Evolutionary conservation across 2,797 vertebrate genomes (phyloP).

Genomic region (Pterois miles): DNA sequence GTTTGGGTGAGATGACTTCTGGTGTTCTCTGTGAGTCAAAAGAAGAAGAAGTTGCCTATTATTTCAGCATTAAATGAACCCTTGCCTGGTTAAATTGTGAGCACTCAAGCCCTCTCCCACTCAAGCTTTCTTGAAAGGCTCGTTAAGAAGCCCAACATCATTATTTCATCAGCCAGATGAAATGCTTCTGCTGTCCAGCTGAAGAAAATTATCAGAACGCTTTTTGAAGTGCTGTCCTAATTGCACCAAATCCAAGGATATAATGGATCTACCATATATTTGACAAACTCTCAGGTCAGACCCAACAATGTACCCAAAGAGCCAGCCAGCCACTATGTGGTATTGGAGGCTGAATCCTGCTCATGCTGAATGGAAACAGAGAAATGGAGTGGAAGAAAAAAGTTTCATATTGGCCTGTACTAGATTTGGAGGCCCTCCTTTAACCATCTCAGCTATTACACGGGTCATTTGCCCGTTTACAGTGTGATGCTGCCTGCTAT

Average conservation of each 20-base stretch:
- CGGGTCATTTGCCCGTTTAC: conserved; percentile 62
- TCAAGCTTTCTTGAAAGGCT: neutral
- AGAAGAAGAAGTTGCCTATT: neutral
- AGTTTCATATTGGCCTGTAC: conserved; percentile 1
- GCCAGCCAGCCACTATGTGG: neutral
- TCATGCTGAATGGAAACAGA: conserved; percentile 22
- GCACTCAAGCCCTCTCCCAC: neutral
- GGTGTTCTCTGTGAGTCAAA: conserved; percentile 7
- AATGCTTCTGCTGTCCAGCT: conserved; percentile 54
- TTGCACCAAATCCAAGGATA: conserved; percentile 29
- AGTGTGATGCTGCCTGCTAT: conserved; percentile 45
- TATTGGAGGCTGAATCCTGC: conserved; percentile 12
- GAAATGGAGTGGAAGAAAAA: conserved; percentile 4
- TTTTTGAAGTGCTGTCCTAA: conserved; percentile 43
- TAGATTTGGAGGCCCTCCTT: conserved; percentile 41
- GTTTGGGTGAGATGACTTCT: conserved; percentile 26
- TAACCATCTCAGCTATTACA: conserved; percentile 64
- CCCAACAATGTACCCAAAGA: neutral
- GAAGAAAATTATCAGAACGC: conserved; percentile 18
- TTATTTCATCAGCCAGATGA: conserved; percentile 67
- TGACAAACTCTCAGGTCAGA: neutral
- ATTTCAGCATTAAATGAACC: neutral
- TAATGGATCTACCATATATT: neutral
- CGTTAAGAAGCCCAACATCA: conserved; percentile 58
- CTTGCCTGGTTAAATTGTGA: neutral